These are phyloP conservation scores for Astatotilapia flaviijosephi DNA, from an alignment of 2,113 vertebrate species.

Conservation along the genomic window DNA sequence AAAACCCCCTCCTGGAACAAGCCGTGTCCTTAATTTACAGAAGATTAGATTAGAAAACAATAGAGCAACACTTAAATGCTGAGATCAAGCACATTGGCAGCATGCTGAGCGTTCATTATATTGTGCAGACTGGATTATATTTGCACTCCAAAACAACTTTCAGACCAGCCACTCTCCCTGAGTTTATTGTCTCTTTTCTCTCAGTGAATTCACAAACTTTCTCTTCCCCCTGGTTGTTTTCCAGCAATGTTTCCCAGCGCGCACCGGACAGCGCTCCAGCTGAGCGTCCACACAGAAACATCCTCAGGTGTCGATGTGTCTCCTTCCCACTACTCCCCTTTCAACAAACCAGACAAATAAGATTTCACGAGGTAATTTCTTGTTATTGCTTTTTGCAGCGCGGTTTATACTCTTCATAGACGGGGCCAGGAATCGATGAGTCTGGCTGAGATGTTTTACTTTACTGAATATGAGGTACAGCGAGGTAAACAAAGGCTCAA, in stretches of 20 bases:
- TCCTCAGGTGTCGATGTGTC: background rate
- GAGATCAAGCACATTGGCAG: background rate
- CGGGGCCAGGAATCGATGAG: background rate
- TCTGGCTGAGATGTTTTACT: background rate
- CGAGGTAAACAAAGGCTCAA: background rate
- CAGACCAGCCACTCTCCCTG: background rate
- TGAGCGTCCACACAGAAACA: background rate
- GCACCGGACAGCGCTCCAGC: background rate
- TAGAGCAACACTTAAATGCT: background rate
- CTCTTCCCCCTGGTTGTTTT: background rate
- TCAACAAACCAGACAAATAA: background rate
- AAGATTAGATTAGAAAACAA: background rate
- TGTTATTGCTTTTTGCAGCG: background rate
- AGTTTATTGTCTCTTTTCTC: background rate
- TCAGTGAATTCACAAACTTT: background rate
- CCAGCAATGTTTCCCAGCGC: background rate
- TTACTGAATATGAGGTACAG: background rate
- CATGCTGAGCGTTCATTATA: background rate
- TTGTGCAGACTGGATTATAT: background rate
- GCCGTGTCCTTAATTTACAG: background rate
- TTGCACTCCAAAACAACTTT: background rate
- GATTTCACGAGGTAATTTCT: constrained; percentile 22
- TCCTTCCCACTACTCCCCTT: background rate
- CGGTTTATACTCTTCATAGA: background rate
- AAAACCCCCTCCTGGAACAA: background rate